Evolutionary conservation across 2,888 invertebrate species (phyloP), one percentile per base, ranked within the genome.

Genomic region (Lucinisca nassula): DNA sequence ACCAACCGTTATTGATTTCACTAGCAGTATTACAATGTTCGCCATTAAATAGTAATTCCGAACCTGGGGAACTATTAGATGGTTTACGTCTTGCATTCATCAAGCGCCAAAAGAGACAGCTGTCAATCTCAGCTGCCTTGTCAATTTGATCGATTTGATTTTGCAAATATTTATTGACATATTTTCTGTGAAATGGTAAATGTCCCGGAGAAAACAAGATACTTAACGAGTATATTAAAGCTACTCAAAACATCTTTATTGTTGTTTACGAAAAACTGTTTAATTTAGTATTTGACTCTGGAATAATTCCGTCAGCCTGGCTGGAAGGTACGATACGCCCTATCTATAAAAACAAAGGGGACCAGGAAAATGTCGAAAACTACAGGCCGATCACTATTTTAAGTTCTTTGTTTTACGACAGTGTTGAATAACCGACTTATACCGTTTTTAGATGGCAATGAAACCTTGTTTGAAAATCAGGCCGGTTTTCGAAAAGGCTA

Each of bases 91-190:
- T 49, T 2, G 51, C n/a, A 51, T 80, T 80, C 10, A 58, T 17
- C 10, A 73, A 38, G 35, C 27, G 49, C 80, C 80, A 80, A n/a
- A 80, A 80, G 10, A n/a, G 24, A 24, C 24, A 37, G 17, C 72
- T 70, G 72, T 80, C 80, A n/a, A 80, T 1, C 61, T 80, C 80
- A n/a, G 74, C 74, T 12, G 58, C 30, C n/a, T n/a, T 27, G 27
- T 80, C 61, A n/a, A 81, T 40, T 40, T 74, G 40, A 12, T 81
- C 74, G 32, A 32, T 40, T 24, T 72, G 72, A 24, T 80, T 21
- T 17, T 17, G 40, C 12, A 74, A 55, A 58, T 80, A 74, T 10
- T 27, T 10, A 27, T 55, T 37, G 8, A 73, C 73, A 24, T 24
- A 24, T 27, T 74, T 35, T 58, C 74, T 55, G 45, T 81, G 81